Evolutionary conservation across 2,797 vertebrate genomes (phyloP).

Genomic region (Uromys caudimaculatus): DNA sequence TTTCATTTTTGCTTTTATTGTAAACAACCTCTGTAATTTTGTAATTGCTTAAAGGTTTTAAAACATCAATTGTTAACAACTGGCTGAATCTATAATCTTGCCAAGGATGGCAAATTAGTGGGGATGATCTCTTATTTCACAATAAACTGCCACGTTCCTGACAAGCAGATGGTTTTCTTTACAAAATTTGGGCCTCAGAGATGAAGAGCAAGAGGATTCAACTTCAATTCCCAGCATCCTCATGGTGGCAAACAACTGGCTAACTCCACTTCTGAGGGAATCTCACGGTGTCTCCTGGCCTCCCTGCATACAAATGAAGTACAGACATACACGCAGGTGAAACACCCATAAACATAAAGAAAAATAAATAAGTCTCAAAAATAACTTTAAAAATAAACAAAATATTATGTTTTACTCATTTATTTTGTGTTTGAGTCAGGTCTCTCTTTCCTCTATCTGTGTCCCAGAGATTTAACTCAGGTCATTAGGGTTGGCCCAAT

Average conservation of each 20-base stretch:
- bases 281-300: background rate
- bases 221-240: background rate
- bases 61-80: background rate
- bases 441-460: background rate
- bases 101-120: background rate
- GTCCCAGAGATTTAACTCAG: background rate
- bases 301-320: background rate
- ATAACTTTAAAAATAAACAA: background rate
- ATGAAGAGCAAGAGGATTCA: background rate
- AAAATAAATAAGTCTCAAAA: background rate
- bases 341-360: background rate
- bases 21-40: background rate
- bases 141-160: background rate
- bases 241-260: background rate
- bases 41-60: background rate
- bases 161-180: background rate
- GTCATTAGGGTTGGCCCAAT: background rate
- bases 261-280: background rate
- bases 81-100: slow-evolving; percentile 34
- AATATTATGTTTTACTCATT: background rate
- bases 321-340: background rate
- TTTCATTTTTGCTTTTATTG: background rate
- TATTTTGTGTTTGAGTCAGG: background rate
- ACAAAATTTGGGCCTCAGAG: background rate
- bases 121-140: slow-evolving; percentile 3